These are phyloP conservation scores for Amiota minor DNA, from an alignment of 2,888 invertebrate genomes.

Conservation along the genomic window DNA sequence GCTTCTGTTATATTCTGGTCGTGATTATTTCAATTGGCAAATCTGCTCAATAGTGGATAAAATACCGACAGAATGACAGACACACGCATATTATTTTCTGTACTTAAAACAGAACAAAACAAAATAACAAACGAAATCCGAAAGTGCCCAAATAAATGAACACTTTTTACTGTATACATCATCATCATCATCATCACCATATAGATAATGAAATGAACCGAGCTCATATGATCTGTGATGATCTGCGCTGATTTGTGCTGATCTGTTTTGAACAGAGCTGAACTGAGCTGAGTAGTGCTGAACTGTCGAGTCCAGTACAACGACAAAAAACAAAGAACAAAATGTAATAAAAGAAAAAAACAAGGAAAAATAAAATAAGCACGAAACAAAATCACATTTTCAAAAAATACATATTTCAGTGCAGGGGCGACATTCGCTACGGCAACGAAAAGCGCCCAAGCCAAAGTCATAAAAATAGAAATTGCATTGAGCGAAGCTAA, in stretches of 20 bases:
- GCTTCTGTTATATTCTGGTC: no score
- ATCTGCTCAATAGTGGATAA: constrained; percentile 29
- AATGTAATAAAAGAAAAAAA: background rate
- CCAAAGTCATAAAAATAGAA: constrained; percentile 52
- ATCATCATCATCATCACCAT: background rate
- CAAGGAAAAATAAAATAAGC: constrained; percentile 2
- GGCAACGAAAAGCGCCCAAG: constrained; percentile 53
- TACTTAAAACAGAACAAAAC: constrained; percentile 1
- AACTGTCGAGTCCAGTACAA: background rate
- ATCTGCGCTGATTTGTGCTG: background rate
- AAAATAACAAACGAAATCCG: constrained; percentile 22
- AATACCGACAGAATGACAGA: background rate
- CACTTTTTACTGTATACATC: no score
- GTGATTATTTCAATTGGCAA: constrained; percentile 4
- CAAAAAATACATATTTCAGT: constrained; percentile 67
- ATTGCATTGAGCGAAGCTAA: background rate
- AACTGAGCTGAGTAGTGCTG: background rate
- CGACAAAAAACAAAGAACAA: background rate
- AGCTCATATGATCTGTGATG: constrained; percentile 17
- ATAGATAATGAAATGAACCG: background rate
- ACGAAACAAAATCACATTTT: constrained; percentile 59
- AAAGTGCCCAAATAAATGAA: no score
- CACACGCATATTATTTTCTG: no score
- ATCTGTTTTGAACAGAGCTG: background rate
- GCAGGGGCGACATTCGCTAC: constrained; percentile 69